Conservation (phyloP, 2,797 vertebrate species). For the Catharus ustulatus region DNA sequence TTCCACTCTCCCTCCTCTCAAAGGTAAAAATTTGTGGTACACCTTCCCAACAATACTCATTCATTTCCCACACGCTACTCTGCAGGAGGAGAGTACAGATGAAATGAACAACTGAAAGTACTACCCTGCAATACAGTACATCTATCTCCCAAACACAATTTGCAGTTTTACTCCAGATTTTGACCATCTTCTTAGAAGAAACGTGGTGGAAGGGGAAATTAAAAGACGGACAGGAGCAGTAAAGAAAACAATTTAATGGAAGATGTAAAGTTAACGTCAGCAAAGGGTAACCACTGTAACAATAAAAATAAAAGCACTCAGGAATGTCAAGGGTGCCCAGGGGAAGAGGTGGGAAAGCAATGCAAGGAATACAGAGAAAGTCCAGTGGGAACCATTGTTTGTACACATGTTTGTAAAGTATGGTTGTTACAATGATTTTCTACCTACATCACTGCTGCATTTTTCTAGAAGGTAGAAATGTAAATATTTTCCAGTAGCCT, state of each 20-base stretch:
- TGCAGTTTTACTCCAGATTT: background rate
- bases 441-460: background rate
- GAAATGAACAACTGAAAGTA: background rate
- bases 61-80: background rate
- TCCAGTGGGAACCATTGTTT: background rate
- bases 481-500: background rate
- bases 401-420: background rate
- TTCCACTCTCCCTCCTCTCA: background rate
- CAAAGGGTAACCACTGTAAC: background rate
- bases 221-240: background rate
- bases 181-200: background rate
- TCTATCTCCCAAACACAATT: background rate
- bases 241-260: background rate
- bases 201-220: background rate
- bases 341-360: background rate
- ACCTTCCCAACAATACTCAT: background rate
- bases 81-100: background rate
- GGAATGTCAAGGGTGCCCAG: background rate
- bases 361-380: background rate
- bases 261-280: background rate
- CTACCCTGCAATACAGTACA: background rate
- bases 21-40: background rate
- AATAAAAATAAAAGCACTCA: background rate
- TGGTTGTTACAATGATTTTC: background rate
- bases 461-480: background rate